Base-by-base conservation (phyloP, 2,888 invertebrate species). In the Metacarcinus magister region DNA sequence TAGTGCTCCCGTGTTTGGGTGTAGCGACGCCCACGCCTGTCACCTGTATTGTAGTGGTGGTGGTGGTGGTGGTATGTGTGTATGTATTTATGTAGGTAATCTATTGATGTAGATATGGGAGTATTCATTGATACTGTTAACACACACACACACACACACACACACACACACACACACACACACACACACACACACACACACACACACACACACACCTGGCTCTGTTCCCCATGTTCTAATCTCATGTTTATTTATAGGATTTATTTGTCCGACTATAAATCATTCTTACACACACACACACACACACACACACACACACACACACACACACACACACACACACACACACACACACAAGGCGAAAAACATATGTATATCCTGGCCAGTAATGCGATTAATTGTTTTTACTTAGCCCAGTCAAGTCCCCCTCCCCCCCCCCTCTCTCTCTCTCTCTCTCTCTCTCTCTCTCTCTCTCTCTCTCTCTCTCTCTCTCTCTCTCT, bases 311-410 rank as follows among this genome's bases (percentile, higher is more conserved):
- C 82, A 82, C 82, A 82, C 82, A 82, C 82, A 82, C 82, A 91
- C 46, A 91, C 43, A 46, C 46, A 43, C 91, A 91, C 91, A 91
- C 91, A 91, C 91, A 91, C 91, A 91, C 91, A 91, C 91, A 91
- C 92, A 92, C 92, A 92, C 92, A 92, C 44, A 44, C 90, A 90
- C 90, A 90, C 92, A 92, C 92, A 92, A 23, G 16, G n/a, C 43
- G 5, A 28, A 32, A 46, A 28, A 46, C 28, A 92, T 28, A 92
- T 48, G 46, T 48, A 92, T 54, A 46, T 92, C 48, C 28, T 92
- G 2, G 23, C n/a, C n/a, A n/a, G 46, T 46, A 46, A 91, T 91
- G 28, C n/a, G 46, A 46, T 46, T 43, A 44, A 46, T n/a, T 44
- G 4, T 91, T 46, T 82, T 82, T 32, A 13, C 82, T 28, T 28